Evolutionary conservation across 1,140 invertebrate genomes (phyloP), one percentile per base, ranked within the genome.

Genomic region (Platyscapa corneri): DNA sequence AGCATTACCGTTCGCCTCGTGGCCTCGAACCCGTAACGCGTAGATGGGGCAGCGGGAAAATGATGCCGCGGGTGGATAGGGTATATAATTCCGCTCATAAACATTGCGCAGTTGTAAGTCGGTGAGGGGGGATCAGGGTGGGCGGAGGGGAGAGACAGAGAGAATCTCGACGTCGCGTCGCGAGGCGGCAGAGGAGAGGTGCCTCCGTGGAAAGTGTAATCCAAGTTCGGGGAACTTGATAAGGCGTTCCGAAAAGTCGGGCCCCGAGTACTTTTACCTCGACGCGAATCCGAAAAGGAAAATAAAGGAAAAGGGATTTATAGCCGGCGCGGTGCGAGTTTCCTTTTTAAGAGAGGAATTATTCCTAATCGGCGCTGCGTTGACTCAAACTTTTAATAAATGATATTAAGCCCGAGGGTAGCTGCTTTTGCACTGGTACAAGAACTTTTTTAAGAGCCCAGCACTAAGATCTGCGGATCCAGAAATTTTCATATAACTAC

Each of bases 191-290:
- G 67, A 74, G 37, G 70, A 39, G 37, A 70, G 67, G 20, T 16
- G 37, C 39, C 70, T 42, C 70, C 75, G 46, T 16, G 14, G 65
- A 70, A 34, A 56, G 65, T 49, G 77, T 75, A 80, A 80, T 85
- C 67, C 67, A 75, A 85, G 77, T 80, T 85, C 77, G 49, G 27
- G 8, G 83, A 85, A 80, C 77, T 85, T 85, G 78, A 75, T 79
- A 79, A 84, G 70, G 64, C 65, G 37, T 84, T 53, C 80, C 23
- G 39, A 16, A 49, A 49, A 30, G 74, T 42, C n/a, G 74, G 74
- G 30, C 39, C 74, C 67, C 18, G 23, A 6, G 14, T 42, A n/a
- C 70, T 74, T 3, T 7, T 20, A 39, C 70, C 23, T n/a, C 1
- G 6, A 39, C 70, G 23, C 37, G n/a, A n/a, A n/a, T 76, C 42